Evolutionary conservation across 1,140 invertebrate genomes (phyloP), one percentile per base, ranked within the genome.

Genomic region (Diuraphis noxia): DNA sequence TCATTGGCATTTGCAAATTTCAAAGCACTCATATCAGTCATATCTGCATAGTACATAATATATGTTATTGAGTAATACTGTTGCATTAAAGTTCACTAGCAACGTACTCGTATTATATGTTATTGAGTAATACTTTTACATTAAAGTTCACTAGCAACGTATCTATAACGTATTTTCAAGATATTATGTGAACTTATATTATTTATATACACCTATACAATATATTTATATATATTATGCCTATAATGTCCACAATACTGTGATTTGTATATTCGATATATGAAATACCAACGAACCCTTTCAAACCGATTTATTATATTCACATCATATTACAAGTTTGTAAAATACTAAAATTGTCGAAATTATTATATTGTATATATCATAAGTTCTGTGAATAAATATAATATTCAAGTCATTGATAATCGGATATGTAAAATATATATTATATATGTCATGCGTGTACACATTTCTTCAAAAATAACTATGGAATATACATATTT

Each of bases 81-180:
- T 72, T n/a, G n/a, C n/a, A 72, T 72, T 72, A n/a, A 72, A 72
- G 56, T 72, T 72, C 30, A 72, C 56, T 72, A n/a, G n/a, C n/a
- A n/a, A n/a, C n/a, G n/a, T n/a, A n/a, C n/a, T n/a, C 38, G 40
- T 79, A 36, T 21, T 79, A 40, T 49, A 46, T 23, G 38, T 81
- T 72, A 72, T 72, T 72, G n/a, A 72, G 30, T 72, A 72, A 72
- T 72, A 72, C 56, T n/a, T 30, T 72, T n/a, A 21, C n/a, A 72
- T 72, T 72, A n/a, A 72, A 72, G 56, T 72, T 72, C 30, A 72
- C 56, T 72, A n/a, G 34, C 56, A 34, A 72, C 56, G 13, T n/a
- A 72, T 72, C 30, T n/a, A 72, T 72, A 72, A 63, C 13, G 30
- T 72, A n/a, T 72, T n/a, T n/a, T 17, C 56, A 72, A 21, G 19